A percentile compares a stretch with the other conserved stretches of the same genome.
phyloP scores from a whole-genome alignment of 2,888 invertebrate genomes.

The Lacanobia wlatinum region DNA sequence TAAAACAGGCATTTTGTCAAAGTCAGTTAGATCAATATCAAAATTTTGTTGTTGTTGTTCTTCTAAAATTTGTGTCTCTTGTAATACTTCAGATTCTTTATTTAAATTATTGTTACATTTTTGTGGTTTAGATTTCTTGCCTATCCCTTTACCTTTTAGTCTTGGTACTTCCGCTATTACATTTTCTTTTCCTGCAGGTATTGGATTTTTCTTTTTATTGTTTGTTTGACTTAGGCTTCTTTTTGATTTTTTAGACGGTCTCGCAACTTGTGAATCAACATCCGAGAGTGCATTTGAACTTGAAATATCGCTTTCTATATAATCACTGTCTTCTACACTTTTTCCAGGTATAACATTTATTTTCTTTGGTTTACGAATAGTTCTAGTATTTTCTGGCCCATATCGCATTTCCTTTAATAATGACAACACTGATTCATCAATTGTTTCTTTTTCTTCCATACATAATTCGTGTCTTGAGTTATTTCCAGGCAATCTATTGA shows the following conservation, averaged over 20 bases:
- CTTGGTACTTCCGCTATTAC: slow-evolving; percentile 20
- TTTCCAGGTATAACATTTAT: slow-evolving; percentile 15
- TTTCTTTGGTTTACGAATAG: slow-evolving; percentile 19
- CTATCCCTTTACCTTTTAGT: slow-evolving; percentile 26
- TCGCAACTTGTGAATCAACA: slow-evolving; percentile 22
- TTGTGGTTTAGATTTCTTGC: slow-evolving; percentile 8
- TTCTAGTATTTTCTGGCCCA: slow-evolving; percentile 27
- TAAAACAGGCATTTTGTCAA: too few relatives aligned
- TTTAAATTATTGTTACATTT: slow-evolving; percentile 4
- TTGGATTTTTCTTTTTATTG: slow-evolving; percentile 27
- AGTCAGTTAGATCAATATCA: too few relatives aligned
- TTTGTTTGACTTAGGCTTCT: slow-evolving; percentile 15
- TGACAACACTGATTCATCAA: slow-evolving; percentile 30
- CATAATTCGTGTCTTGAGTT: slow-evolving; percentile 23
- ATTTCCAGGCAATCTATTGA: slow-evolving; percentile 26
- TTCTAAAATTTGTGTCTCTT: slow-evolving; percentile 4
- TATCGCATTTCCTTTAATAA: slow-evolving; percentile 44
- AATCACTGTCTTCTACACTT: slow-evolving; percentile 26
- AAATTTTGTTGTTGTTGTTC: slow-evolving; percentile 1
- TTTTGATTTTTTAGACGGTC: slow-evolving; percentile 20
- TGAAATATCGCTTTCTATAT: slow-evolving; percentile 32
- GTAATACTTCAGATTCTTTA: not conserved
- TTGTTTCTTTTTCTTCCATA: slow-evolving; percentile 31
- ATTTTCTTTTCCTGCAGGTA: slow-evolving; percentile 28
- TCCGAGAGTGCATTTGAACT: slow-evolving; percentile 29